Conservation (phyloP, 2,113 vertebrate genomes). For the Bagarius yarrelli region DNA sequence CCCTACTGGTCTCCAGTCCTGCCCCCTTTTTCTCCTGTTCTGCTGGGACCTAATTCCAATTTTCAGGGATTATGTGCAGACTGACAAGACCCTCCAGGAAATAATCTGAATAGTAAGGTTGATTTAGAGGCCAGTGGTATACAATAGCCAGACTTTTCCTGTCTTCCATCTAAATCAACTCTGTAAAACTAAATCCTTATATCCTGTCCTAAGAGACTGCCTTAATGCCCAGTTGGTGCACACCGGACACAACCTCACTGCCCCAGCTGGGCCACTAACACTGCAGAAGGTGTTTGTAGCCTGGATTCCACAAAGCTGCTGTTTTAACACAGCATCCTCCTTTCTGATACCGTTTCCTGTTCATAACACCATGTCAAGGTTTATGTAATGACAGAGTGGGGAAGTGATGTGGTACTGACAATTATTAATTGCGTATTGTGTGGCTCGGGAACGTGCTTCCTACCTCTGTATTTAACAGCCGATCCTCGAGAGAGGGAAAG, state of each 20-base stretch:
- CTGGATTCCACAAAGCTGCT: slow-evolving; percentile 49
- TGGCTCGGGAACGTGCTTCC: not conserved
- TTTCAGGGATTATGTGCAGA: slow-evolving; percentile 77
- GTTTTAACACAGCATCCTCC: slow-evolving; percentile 52
- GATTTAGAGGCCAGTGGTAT: slow-evolving; percentile 72
- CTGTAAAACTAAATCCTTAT: slow-evolving; percentile 58
- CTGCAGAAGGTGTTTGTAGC: slow-evolving; percentile 52
- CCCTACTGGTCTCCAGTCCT: slow-evolving; percentile 35
- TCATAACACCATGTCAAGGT: slow-evolving; percentile 45
- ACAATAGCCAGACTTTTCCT: slow-evolving; percentile 77
- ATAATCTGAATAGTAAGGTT: slow-evolving; percentile 74
- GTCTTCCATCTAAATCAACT: slow-evolving; percentile 61
- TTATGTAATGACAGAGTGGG: slow-evolving; percentile 31
- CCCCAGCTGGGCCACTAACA: slow-evolving; percentile 57
- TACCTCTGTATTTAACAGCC: not conserved
- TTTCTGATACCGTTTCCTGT: slow-evolving; percentile 71
- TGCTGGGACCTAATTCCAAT: slow-evolving; percentile 59
- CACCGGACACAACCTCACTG: slow-evolving; percentile 53
- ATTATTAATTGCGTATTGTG: slow-evolving; percentile 17
- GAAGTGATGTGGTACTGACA: slow-evolving; percentile 17
- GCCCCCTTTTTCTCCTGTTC: slow-evolving; percentile 40
- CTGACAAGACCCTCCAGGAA: slow-evolving; percentile 77
- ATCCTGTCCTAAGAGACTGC: slow-evolving; percentile 60
- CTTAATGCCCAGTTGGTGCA: slow-evolving; percentile 55
- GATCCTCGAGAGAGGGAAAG: not conserved